Evolutionary conservation across 2,888 invertebrate genomes (phyloP), one percentile per base, ranked within the genome.

Genomic region (Cerastis rubricosa): DNA sequence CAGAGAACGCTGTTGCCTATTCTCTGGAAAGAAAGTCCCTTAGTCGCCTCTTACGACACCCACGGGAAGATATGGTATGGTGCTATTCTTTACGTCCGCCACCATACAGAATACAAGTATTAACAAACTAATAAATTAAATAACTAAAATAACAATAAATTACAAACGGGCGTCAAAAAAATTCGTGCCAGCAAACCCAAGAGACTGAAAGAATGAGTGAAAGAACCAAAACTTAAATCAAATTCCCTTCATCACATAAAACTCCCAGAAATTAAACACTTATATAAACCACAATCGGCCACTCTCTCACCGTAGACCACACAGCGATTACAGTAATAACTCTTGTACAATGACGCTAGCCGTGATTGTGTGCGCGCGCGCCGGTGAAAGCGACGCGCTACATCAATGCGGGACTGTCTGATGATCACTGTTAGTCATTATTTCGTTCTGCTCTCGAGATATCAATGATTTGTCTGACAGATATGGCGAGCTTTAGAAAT

Each of bases 271-370:
- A 43, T 43, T 25, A 64, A 70, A 76, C 59, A 76, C 63, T 65
- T 17, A 47, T 59, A 72, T 85, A 85, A 83, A 83, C 69, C 71
- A 66, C 80, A 87, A 85, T 84, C 84, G 71, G 51, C 51, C 47
- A 67, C 67, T 74, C 81, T 74, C 85, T 85, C 74, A 43, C 71
- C 77, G 45, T 84, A 78, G 82, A 81, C 87, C 87, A 85, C 82
- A 87, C 80, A 85, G 81, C 74, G 81, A 87, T 83, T 87, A 87
- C 86, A 77, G 86, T 83, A 90, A 87, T 88, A 90, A 88, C 85
- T 88, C 83, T 84, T 73, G 81, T 85, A 88, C 88, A 90, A 90
- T 89, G 86, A 88, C 87, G 85, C 86, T 87, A 87, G 85, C 78
- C 83, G 79, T 76, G 80, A 76, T 84, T 80, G 85, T 85, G 45